These are phyloP conservation scores for Atta colombica DNA, from an alignment of 1,140 invertebrate species.

Conservation along the genomic window DNA sequence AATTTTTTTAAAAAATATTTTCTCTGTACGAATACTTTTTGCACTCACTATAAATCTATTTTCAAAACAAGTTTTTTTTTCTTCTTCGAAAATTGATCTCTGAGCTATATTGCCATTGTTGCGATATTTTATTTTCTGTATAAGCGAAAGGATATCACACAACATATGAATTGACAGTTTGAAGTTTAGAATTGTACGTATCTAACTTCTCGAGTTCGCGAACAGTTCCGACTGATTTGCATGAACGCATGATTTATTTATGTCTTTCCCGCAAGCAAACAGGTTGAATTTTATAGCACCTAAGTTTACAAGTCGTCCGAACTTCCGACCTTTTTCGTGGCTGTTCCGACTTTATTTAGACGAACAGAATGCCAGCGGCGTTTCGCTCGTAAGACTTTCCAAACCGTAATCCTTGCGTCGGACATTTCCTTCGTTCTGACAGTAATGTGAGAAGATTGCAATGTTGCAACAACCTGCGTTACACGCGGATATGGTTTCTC, in stretches of 20 bases:
- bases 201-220: conserved; percentile 24
- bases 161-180: conserved; percentile 37
- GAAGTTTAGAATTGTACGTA: conserved; percentile 18
- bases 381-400: conserved; percentile 19
- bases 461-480: not conserved
- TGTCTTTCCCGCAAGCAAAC: conserved; percentile 68
- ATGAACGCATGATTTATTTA: conserved; percentile 78
- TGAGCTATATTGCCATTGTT: not conserved
- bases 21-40: too few relatives aligned
- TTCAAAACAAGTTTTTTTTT: not conserved
- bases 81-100: not conserved
- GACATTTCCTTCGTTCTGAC: not conserved
- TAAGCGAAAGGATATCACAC: not conserved
- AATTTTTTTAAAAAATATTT: too few relatives aligned
- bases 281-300: conserved; percentile 77
- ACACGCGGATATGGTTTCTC: not conserved
- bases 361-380: not conserved
- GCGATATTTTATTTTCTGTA: conserved; percentile 18
- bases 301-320: conserved; percentile 72
- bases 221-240: conserved; percentile 69
- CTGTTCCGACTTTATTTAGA: conserved; percentile 45
- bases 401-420: conserved; percentile 25
- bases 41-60: too few relatives aligned
- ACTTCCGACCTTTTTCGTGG: conserved; percentile 61
- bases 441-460: conserved; percentile 8